Evolutionary conservation across 2,888 invertebrate genomes (phyloP).

Genomic region (Agrypnus murinus): DNA sequence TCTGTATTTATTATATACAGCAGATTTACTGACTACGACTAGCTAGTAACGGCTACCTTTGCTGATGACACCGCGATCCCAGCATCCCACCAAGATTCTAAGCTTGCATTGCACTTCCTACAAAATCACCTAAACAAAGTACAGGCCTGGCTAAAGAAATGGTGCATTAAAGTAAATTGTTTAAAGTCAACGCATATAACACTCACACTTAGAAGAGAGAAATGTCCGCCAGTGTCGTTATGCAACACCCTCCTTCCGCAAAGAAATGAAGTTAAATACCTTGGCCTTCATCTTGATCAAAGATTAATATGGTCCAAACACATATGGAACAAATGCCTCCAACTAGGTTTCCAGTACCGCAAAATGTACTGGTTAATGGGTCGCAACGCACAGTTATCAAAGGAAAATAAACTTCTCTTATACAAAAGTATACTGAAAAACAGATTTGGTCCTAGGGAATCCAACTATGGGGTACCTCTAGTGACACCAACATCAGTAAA

Average conservation of each 20-base stretch:
- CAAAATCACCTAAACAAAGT: not conserved
- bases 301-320: slow-evolving; percentile 4
- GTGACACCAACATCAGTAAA: slow-evolving; percentile 36
- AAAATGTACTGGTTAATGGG: slow-evolving; percentile 27
- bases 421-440: slow-evolving; percentile 43
- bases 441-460: slow-evolving; percentile 48
- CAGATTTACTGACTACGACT: no score
- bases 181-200: slow-evolving; percentile 1
- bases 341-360: slow-evolving; percentile 5
- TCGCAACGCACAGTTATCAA: slow-evolving; percentile 13
- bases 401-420: slow-evolving; percentile 35
- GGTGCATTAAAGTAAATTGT: not conserved
- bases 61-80: not conserved
- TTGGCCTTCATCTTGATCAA: not conserved
- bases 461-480: slow-evolving; percentile 46
- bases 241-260: not conserved
- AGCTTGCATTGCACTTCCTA: not conserved
- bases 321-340: slow-evolving; percentile 8
- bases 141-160: not conserved
- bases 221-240: no score
- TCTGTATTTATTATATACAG: no score
- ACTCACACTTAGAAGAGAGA: not conserved
- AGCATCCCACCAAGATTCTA: not conserved
- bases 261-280: slow-evolving; percentile 6
- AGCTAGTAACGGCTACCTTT: no score